A percentile compares a stretch with the other conserved stretches of the same genome.
Evolutionary conservation across 2,888 invertebrate species (phyloP).

Genomic region (Halictus ligatus): DNA sequence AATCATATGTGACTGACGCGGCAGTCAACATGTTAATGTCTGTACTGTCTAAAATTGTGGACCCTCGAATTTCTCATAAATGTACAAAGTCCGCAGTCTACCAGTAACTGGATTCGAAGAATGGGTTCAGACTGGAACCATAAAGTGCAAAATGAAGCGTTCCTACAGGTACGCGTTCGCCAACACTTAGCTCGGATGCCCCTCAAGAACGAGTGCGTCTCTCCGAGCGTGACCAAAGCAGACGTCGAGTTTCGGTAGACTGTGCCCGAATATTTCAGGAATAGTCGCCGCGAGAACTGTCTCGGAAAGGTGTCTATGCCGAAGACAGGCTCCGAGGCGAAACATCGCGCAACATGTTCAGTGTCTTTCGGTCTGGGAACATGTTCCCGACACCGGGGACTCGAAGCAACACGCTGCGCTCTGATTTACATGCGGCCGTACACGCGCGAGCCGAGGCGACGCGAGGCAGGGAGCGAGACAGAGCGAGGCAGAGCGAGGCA

Average conservation of each 20-base stretch:
- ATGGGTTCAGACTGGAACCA: too few relatives aligned
- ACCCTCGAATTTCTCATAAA: too few relatives aligned
- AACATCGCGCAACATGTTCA: neutral
- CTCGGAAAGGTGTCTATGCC: neutral
- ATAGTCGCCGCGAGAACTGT: neutral
- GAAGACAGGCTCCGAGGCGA: neutral
- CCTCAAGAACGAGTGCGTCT: neutral
- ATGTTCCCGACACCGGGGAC: neutral
- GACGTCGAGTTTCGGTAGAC: neutral
- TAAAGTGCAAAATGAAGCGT: too few relatives aligned
- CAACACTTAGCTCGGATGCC: too few relatives aligned
- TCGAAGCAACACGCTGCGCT: neutral
- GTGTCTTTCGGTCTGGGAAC: neutral
- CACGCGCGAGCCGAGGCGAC: neutral
- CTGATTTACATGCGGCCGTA: constrained; percentile 31
- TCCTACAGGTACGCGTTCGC: too few relatives aligned
- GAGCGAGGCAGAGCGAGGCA: too few relatives aligned
- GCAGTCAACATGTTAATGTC: too few relatives aligned
- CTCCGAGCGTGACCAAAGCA: neutral
- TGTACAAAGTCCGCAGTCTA: too few relatives aligned
- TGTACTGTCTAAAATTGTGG: too few relatives aligned
- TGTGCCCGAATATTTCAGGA: neutral
- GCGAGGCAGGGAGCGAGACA: too few relatives aligned
- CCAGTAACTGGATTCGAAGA: too few relatives aligned
- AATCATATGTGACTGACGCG: too few relatives aligned